Base-by-base conservation (phyloP, 2,113 vertebrate species). In the Amphiprion ocellaris region DNA sequence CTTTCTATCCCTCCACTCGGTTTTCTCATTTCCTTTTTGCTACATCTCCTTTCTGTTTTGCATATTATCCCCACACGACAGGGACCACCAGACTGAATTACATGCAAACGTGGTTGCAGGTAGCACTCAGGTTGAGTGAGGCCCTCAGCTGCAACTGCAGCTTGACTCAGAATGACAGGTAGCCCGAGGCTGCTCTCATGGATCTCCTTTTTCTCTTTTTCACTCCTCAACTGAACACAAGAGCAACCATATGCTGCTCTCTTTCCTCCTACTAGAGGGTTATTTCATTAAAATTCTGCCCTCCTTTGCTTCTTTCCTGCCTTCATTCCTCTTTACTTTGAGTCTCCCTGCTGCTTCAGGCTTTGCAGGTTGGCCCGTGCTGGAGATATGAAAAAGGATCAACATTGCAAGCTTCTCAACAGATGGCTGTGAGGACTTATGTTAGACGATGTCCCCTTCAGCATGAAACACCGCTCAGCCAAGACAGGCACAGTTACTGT, bases 121-220 rank as follows among this genome's bases (percentile, higher is more conserved):
- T 74, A 78, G 62, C 23, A 19, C 79, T 91, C 70, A 56, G 50
- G 53, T 75, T 65, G 74, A 85, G 68, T 87, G 70, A 89, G 59
- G 83, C 69, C 71, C 84, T 82, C 61, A 77, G n/a, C 71, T 61
- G 53, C 81, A 79, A 81, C 69, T 74, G 69, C 79, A 49, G 60
- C 64, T 87, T 90, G 70, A 88, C 65, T 84, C 56, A 65, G 55
- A 87, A 70, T 77, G 90, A 90, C 90, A 87, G 84, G 71, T 79
- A 60, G 84, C 89, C 85, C 52, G 55, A 44, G 89, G 84, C 87
- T 68, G 74, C 82, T 80, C 74, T 85, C 50, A 52, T 54, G 63
- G 71, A 81, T 77, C 63, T 77, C 69, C 30, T 76, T 50, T 65
- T 50, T 67, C 68, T 78, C 30, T 62, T 53, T 69, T 85, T 56